These are phyloP conservation scores for Helleia helle DNA, from an alignment of 2,888 invertebrate species.

Conservation along the genomic window DNA sequence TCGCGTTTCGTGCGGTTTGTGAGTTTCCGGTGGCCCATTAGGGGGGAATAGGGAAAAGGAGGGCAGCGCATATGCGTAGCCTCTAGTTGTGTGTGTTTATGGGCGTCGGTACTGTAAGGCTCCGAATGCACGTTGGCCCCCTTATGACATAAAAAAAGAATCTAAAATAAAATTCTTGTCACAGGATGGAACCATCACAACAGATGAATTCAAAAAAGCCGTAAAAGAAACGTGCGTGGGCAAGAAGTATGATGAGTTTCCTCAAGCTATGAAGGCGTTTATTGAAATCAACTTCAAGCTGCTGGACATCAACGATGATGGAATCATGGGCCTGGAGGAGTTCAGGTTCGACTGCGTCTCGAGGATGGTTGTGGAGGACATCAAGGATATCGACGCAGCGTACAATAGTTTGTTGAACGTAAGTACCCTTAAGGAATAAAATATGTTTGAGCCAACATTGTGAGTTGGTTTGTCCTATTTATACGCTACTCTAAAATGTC, in stretches of 20 bases:
- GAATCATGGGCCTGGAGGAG: slow-evolving; percentile 85
- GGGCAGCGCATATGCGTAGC: no score
- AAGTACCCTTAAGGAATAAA: no score
- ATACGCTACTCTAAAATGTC: no score
- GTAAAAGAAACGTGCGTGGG: slow-evolving; percentile 88
- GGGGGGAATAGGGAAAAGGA: no score
- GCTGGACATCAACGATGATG: slow-evolving; percentile 86
- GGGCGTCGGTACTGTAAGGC: no score
- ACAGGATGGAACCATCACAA: slow-evolving; percentile 87
- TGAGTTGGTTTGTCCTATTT: no score
- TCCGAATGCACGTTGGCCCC: no score
- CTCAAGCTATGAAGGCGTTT: slow-evolving; percentile 89
- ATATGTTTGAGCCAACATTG: no score
- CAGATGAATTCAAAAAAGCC: slow-evolving; percentile 85
- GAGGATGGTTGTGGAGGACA: slow-evolving; percentile 84
- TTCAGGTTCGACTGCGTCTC: slow-evolving; percentile 88
- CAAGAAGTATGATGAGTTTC: slow-evolving; percentile 83
- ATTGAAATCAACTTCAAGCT: slow-evolving; percentile 88
- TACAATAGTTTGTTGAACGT: slow-evolving; percentile 84
- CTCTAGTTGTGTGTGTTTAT: no score
- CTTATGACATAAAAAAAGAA: no score
- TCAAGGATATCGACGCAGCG: slow-evolving; percentile 84
- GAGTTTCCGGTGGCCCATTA: no score
- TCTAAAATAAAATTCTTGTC: slow-evolving; percentile 19
- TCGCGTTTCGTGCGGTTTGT: no score